Conservation (phyloP, 2,797 vertebrate genomes). For the Picus viridis region DNA sequence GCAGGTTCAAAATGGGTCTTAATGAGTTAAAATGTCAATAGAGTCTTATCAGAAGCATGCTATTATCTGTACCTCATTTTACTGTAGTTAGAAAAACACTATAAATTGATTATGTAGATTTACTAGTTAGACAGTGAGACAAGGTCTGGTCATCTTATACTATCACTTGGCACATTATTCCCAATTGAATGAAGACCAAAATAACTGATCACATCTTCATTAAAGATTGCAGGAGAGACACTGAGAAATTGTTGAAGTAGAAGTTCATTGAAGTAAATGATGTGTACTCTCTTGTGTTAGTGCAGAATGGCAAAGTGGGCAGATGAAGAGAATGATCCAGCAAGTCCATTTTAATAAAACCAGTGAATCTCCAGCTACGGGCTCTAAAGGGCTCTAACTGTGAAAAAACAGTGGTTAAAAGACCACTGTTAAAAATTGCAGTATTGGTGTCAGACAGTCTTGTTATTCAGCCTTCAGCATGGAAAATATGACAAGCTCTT, state of each 20-base stretch:
- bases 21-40: slow-evolving; percentile 50
- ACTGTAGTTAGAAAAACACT: background rate
- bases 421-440: background rate
- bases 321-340: background rate
- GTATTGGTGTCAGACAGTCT: background rate
- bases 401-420: background rate
- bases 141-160: slow-evolving; percentile 3
- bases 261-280: slow-evolving; percentile 29
- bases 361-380: background rate
- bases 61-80: slow-evolving; percentile 28
- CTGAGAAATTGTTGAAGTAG: background rate
- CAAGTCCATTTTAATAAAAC: background rate
- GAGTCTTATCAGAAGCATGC: slow-evolving; percentile 23
- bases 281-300: background rate
- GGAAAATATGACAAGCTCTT: background rate
- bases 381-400: background rate
- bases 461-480: background rate
- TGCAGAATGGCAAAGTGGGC: background rate
- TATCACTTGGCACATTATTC: background rate
- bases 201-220: slow-evolving; percentile 24
- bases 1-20: slow-evolving; percentile 24
- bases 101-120: slow-evolving; percentile 16
- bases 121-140: slow-evolving; percentile 10
- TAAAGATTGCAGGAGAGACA: background rate
- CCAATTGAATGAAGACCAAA: background rate